A percentile compares a stretch with the other conserved stretches of the same genome.
Conservation (phyloP, 2,888 invertebrate genomes). For the Branchipolynoe longqiensis region DNA sequence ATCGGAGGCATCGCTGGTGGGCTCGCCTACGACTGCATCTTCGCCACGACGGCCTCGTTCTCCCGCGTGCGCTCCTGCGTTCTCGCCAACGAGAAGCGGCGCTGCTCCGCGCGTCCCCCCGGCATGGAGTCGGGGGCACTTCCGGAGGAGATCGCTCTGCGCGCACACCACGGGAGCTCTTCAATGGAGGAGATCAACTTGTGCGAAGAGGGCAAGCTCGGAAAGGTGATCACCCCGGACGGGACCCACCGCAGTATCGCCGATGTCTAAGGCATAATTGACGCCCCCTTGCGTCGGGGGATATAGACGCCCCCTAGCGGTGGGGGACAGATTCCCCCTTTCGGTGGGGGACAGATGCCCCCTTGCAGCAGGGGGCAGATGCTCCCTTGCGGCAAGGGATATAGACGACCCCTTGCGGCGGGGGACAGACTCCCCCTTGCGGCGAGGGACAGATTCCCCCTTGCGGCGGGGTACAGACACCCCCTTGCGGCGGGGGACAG, state of each 20-base stretch:
- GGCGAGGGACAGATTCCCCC: too few species aligned
- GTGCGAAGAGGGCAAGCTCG: constrained; percentile 29
- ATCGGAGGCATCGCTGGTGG: constrained; percentile 51
- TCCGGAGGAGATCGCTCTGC: constrained; percentile 44
- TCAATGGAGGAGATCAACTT: constrained; percentile 51
- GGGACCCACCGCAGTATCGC: constrained; percentile 21
- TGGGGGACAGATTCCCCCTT: too few species aligned
- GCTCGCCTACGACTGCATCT: constrained; percentile 53
- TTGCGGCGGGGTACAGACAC: too few species aligned
- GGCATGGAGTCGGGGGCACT: constrained; percentile 27
- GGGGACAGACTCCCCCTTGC: too few species aligned
- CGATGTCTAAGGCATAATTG: not conserved
- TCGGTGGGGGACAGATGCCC: too few species aligned
- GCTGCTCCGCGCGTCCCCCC: not conserved
- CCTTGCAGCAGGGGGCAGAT: too few species aligned
- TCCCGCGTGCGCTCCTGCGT: constrained; percentile 52
- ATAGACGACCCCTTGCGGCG: too few species aligned
- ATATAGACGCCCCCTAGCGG: not conserved
- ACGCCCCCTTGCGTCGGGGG: not conserved
- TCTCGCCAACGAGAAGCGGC: constrained; percentile 19
- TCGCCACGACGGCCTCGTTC: constrained; percentile 59
- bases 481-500: too few species aligned
- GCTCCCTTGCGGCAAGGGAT: too few species aligned
- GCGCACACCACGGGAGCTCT: constrained; percentile 36
- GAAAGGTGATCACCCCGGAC: constrained; percentile 45